Evolutionary conservation across 2,888 invertebrate species (phyloP).

Genomic region (Argyresthia goedartella): DNA sequence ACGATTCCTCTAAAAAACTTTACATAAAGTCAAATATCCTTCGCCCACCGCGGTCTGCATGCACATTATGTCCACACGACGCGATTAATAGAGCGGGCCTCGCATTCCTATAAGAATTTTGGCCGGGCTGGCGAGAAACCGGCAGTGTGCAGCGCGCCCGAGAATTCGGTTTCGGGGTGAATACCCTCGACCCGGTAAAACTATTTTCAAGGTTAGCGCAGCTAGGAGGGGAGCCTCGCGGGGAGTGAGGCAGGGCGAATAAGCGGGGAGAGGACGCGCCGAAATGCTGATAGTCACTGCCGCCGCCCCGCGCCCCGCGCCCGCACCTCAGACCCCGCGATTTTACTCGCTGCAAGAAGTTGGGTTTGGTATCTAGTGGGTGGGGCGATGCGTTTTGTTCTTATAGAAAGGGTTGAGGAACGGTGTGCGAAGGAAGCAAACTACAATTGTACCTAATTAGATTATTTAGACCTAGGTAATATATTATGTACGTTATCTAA

Average conservation of each 20-base stretch:
- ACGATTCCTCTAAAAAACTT: slow-evolving; percentile 55
- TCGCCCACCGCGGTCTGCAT: slow-evolving; percentile 45
- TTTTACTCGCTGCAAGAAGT: not conserved
- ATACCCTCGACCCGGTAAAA: slow-evolving; percentile 69
- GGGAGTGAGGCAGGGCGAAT: slow-evolving; percentile 21
- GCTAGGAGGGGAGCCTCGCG: slow-evolving; percentile 55
- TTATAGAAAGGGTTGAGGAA: too few species aligned
- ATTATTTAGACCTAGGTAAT: too few species aligned
- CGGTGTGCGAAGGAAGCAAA: too few species aligned
- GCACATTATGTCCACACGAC: slow-evolving; percentile 32
- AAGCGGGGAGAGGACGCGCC: slow-evolving; percentile 38
- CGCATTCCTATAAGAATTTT: slow-evolving; percentile 41
- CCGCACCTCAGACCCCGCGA: not conserved
- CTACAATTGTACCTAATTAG: too few species aligned
- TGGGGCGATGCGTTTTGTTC: not conserved
- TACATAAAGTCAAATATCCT: slow-evolving; percentile 61
- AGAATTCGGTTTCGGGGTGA: slow-evolving; percentile 69
- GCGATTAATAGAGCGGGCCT: slow-evolving; percentile 22
- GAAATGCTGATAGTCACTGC: slow-evolving; percentile 62
- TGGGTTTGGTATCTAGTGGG: not conserved
- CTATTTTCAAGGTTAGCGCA: slow-evolving; percentile 69
- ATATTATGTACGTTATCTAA: too few species aligned
- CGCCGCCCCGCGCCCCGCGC: not conserved
- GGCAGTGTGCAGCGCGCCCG: slow-evolving; percentile 50
- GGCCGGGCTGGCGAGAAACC: slow-evolving; percentile 27